Conservation (phyloP, 2,888 invertebrate genomes). For the Aphidius colemani region DNA sequence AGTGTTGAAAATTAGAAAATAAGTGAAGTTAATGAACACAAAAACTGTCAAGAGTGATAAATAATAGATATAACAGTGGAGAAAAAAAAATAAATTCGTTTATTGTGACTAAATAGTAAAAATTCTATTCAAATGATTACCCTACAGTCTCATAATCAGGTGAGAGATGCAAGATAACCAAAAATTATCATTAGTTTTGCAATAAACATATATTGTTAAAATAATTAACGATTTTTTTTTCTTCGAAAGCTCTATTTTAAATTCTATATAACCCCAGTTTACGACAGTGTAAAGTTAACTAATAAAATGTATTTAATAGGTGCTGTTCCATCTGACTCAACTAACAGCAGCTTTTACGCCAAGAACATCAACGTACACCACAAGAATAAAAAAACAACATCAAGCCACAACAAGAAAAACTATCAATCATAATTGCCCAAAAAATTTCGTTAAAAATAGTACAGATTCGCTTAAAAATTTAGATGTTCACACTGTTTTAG, state of each 20-base stretch:
- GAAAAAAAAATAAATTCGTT: conserved; percentile 16
- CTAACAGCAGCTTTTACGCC: conserved; percentile 50
- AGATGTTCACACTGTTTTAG: conserved; percentile 37
- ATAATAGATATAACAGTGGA: conserved; percentile 1
- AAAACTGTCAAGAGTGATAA: conserved; percentile 17
- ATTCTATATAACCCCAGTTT: too few species aligned
- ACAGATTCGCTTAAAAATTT: conserved; percentile 42
- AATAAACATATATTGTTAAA: too few species aligned
- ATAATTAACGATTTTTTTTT: conserved; percentile 19
- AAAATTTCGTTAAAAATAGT: conserved; percentile 46
- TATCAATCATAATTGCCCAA: conserved; percentile 43
- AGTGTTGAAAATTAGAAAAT: too few species aligned
- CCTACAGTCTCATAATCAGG: conserved; percentile 56
- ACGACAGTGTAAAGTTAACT: too few species aligned
- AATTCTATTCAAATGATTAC: conserved; percentile 46
- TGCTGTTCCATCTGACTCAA: conserved; percentile 55
- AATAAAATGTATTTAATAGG: conserved; percentile 36
- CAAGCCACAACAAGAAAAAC: conserved; percentile 21
- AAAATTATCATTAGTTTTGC: too few species aligned
- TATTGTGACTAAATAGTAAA: neutral
- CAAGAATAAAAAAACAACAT: conserved; percentile 38
- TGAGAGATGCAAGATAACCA: conserved; percentile 38
- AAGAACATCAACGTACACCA: conserved; percentile 43
- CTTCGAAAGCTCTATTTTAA: conserved; percentile 14
- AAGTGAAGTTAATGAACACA: too few species aligned